Conservation (phyloP, 2,113 vertebrate species). For the Ceuthmochares aereus region DNA sequence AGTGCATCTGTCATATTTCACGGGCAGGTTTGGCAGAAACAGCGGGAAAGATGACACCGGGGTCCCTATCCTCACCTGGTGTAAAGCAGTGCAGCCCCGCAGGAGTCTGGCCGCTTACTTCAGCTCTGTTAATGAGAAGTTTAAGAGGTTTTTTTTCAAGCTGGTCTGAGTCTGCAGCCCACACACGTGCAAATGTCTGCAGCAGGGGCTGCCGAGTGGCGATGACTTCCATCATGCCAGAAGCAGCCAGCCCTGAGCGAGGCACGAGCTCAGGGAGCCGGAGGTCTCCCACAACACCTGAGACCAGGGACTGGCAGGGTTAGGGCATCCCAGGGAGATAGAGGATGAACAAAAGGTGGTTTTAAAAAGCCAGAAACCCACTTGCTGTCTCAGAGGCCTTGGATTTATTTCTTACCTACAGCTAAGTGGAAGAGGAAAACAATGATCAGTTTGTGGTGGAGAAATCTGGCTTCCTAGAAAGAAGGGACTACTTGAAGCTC, state of each 20-base stretch:
- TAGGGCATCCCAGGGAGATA: background rate
- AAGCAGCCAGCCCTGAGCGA: background rate
- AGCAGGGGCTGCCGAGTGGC: background rate
- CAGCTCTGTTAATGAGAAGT: background rate
- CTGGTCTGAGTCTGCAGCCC: background rate
- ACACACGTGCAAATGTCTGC: accelerated
- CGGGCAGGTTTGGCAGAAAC: background rate
- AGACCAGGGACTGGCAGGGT: background rate
- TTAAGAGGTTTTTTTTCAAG: background rate
- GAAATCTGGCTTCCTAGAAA: background rate
- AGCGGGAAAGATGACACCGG: background rate
- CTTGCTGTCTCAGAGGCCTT: background rate
- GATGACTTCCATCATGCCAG: background rate
- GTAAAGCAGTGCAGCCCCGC: background rate
- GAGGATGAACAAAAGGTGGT: background rate
- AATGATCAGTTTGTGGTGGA: background rate
- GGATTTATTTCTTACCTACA: background rate
- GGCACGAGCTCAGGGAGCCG: background rate
- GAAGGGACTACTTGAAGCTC: background rate
- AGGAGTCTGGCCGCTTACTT: background rate
- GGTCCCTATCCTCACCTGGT: background rate
- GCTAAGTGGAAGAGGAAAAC: background rate
- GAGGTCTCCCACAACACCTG: background rate
- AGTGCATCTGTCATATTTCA: constrained; percentile 52
- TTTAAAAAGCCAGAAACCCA: background rate